Evolutionary conservation across 2,113 vertebrate genomes (phyloP), one percentile per base, ranked within the genome.

Genomic region (Puma concolor): DNA sequence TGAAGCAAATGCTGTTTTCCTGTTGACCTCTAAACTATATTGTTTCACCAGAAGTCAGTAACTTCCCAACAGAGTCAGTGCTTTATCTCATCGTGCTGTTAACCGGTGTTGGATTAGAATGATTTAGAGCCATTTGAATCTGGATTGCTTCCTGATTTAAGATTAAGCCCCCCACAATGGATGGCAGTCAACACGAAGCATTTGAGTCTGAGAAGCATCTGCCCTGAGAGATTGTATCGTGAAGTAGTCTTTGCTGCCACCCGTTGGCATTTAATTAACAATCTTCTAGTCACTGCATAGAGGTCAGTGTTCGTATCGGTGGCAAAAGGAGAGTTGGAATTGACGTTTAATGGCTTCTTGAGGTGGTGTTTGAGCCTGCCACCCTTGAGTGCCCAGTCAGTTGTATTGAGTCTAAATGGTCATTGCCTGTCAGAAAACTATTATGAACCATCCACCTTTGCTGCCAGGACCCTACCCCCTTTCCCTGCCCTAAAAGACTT

Each of bases 221-320:
- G 44, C 79, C 81, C 66, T 82, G 19, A 48, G 44, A 87, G 67
- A 69, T 31, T 69, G 6, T 41, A 14, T 52, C 86, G 33, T 74
- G 71, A 76, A 50, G 27, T 50, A 71, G 71, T 64, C 71, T 64
- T 74, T 92, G 38, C 79, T 84, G 71, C 41, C n/a, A 89, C 33
- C 33, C 48, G 81, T 54, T 67, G 87, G 63, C 76, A 74, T 88
- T 84, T 80, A 72, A 41, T 80, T 95, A 41, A 91, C 95, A 12
- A 27, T 83, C 12, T 27, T 77, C 21, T 1, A 41, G 7, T 50
- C 38, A 31, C 12, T 79, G 48, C 41, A 17, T 23, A 84, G 74
- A 92, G 31, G 52, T 67, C n/a, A 71, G 0, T n/a, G 95, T 77
- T 54, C 69, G 57, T 3, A 79, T 88, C 12, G 1, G 2, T 95